Conservation (phyloP, 2,888 invertebrate genomes). For the Petrolisthes cinctipes region DNA sequence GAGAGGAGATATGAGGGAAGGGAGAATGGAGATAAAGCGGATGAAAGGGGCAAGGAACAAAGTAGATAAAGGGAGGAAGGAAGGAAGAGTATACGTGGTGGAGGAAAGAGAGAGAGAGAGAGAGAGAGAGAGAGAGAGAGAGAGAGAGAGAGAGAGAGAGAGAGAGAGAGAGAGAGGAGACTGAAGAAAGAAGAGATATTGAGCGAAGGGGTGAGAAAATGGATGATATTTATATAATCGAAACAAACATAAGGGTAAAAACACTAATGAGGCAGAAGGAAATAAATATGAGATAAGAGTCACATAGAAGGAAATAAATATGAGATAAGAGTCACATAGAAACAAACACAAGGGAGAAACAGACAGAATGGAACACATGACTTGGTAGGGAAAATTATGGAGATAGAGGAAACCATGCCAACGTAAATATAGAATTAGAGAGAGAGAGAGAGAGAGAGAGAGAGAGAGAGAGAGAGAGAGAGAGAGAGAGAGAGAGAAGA, state of each 20-base stretch:
- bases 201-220: neutral
- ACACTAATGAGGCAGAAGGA: neutral
- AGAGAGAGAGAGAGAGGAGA: neutral
- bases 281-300: neutral
- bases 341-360: neutral
- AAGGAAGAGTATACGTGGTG: no score
- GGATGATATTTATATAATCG: neutral
- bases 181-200: neutral
- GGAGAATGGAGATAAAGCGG: neutral
- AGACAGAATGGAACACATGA: neutral
- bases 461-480: slow-evolving; percentile 22
- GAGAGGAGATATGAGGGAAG: neutral
- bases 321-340: neutral
- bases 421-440: neutral
- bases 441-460: slow-evolving; percentile 20
- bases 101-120: neutral
- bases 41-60: neutral
- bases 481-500: neutral
- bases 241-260: neutral
- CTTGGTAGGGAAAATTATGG: neutral
- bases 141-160: neutral
- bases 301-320: neutral
- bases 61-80: neutral
- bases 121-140: neutral
- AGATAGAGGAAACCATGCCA: neutral